Evolutionary conservation across 2,888 invertebrate genomes (phyloP).

Genomic region (Pilophorus perplexus): DNA sequence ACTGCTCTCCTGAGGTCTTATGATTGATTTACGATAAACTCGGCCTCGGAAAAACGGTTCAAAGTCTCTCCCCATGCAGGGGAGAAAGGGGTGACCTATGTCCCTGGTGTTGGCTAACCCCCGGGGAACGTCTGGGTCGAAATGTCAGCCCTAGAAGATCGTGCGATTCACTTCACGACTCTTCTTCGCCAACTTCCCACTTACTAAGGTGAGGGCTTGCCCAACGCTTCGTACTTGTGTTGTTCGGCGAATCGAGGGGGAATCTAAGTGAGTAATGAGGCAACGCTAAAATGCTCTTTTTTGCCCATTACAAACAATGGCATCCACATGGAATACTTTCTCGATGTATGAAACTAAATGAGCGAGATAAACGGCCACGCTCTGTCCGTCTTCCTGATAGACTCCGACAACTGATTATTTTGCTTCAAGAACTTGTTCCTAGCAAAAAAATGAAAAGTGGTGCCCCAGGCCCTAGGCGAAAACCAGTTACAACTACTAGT

Average conservation of each 20-base stretch:
- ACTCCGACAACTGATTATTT: too few species aligned
- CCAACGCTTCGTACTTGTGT: constrained; percentile 2
- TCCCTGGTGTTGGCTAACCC: constrained; percentile 37
- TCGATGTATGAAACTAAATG: too few species aligned
- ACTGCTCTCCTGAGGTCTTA: background rate
- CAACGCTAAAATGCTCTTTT: background rate
- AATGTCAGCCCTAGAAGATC: constrained; percentile 37
- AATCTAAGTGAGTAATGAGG: background rate
- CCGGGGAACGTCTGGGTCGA: constrained; percentile 35
- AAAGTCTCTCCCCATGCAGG: background rate
- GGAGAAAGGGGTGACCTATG: constrained; percentile 40
- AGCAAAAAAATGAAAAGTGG: too few species aligned
- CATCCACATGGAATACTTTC: background rate
- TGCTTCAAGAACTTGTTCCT: too few species aligned
- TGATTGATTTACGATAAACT: constrained; percentile 21
- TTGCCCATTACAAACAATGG: background rate
- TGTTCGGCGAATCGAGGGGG: background rate
- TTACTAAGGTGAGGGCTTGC: constrained; percentile 28
- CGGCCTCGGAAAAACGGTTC: constrained; percentile 19
- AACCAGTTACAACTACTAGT: too few species aligned
- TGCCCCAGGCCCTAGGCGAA: too few species aligned
- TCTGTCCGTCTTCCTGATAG: too few species aligned
- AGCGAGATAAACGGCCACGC: too few species aligned
- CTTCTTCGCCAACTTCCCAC: constrained; percentile 40
- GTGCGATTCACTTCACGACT: constrained; percentile 41